Percentiles rank a stretch among this genome's conserved stretches.
Conservation (phyloP, 1,140 invertebrate genomes). For the Homarus americanus region DNA sequence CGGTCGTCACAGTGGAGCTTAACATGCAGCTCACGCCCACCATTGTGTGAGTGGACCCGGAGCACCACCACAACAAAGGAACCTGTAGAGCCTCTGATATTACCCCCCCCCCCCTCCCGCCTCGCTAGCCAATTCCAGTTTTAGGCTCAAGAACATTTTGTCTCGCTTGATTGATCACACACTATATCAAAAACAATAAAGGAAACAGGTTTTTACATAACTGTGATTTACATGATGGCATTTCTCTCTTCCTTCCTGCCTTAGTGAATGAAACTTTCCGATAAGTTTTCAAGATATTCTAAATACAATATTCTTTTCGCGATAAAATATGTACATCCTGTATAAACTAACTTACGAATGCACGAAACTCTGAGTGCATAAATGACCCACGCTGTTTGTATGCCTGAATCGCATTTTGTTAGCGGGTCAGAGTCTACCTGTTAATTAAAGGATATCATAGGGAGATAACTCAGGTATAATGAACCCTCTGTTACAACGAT, state of each 20-base stretch:
- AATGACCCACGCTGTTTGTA: neutral
- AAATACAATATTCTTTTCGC: too few species aligned
- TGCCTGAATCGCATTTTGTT: conserved; percentile 19
- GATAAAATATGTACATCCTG: neutral
- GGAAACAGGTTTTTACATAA: neutral
- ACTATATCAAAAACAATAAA: neutral
- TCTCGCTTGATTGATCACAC: neutral
- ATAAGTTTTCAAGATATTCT: too few species aligned
- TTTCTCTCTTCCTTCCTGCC: too few species aligned
- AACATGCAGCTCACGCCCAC: conserved; percentile 16
- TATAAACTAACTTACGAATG: neutral
- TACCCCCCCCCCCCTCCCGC: neutral
- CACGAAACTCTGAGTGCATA: too few species aligned
- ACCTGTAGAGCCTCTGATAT: conserved; percentile 5
- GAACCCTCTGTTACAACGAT: conserved; percentile 49
- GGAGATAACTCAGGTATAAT: conserved; percentile 48
- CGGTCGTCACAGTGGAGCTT: neutral
- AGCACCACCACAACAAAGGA: neutral
- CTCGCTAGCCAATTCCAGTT: neutral
- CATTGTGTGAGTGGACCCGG: conserved; percentile 1
- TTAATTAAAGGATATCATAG: conserved; percentile 46
- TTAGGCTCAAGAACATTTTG: neutral
- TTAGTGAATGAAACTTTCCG: too few species aligned
- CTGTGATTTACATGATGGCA: neutral
- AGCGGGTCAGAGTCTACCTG: neutral